Evolutionary conservation across 1,140 invertebrate species (phyloP).

Genomic region (Philopotamus ludificatus): DNA sequence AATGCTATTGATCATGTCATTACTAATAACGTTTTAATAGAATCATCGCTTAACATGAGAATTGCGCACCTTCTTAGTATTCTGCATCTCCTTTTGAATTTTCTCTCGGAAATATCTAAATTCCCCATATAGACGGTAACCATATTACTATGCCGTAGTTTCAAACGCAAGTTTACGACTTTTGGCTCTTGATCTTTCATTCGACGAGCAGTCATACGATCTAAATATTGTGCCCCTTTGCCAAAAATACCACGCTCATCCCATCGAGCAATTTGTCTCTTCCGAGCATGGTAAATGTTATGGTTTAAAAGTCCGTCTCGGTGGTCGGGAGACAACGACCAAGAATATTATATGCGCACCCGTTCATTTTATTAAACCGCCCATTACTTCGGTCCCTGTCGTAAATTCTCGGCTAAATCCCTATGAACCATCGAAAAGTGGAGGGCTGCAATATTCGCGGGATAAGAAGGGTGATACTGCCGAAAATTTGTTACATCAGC

Average conservation of each 20-base stretch:
- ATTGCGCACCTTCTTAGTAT: too few relatives aligned
- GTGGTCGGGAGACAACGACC: not conserved
- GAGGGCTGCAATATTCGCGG: constrained; percentile 25
- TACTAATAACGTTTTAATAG: too few relatives aligned
- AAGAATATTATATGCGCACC: constrained; percentile 15
- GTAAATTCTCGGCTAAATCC: constrained; percentile 28
- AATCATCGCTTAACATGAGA: too few relatives aligned
- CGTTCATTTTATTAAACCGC: constrained; percentile 33
- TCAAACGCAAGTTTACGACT: too few relatives aligned
- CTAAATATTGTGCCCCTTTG: too few relatives aligned
- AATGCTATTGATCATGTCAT: too few relatives aligned
- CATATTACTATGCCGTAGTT: too few relatives aligned
- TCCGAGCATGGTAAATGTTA: not conserved
- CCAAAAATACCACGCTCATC: constrained; percentile 6
- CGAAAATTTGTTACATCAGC: constrained; percentile 40
- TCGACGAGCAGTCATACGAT: too few relatives aligned
- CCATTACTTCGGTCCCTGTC: constrained; percentile 27
- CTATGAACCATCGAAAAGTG: constrained; percentile 24
- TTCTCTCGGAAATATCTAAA: too few relatives aligned
- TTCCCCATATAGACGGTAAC: too few relatives aligned
- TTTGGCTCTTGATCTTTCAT: too few relatives aligned
- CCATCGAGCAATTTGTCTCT: not conserved
- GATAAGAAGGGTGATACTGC: constrained; percentile 10
- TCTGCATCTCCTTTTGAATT: too few relatives aligned
- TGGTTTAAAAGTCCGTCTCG: not conserved